phyloP scores from a whole-genome alignment of 2,797 vertebrate genomes.

The Salmo trutta region DNA sequence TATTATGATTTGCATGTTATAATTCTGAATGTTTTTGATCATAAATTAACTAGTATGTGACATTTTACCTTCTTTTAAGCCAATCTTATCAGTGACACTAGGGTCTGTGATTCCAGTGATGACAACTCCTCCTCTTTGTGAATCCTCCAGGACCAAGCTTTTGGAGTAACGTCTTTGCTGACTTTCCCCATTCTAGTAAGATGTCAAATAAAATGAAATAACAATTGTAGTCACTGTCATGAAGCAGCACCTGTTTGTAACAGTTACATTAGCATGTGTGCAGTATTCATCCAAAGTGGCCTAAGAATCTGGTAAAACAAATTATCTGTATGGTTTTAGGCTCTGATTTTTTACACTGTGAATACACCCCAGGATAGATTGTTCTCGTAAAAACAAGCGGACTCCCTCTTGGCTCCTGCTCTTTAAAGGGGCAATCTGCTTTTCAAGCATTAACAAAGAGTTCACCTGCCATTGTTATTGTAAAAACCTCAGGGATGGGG shows the following conservation, averaged over 20 bases:
- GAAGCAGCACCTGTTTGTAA: too few species aligned
- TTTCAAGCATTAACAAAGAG: too few species aligned
- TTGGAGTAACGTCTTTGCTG: constrained; percentile 47
- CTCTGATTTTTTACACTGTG: background rate
- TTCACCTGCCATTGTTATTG: too few species aligned
- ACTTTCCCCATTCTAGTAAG: constrained; percentile 51
- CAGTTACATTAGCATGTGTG: too few species aligned
- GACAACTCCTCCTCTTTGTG: constrained; percentile 52
- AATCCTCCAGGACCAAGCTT: constrained; percentile 54
- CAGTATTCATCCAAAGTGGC: too few species aligned
- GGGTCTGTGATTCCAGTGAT: constrained; percentile 53
- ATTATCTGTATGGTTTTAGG: background rate
- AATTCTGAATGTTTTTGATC: constrained; percentile 32
- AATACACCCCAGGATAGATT: background rate
- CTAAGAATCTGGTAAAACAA: too few species aligned
- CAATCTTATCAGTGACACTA: constrained; percentile 40
- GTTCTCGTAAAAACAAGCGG: too few species aligned
- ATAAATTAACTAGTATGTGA: background rate
- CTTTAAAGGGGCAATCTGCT: too few species aligned
- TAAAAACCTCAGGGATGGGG: too few species aligned
- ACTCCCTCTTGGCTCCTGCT: background rate
- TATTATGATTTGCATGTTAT: background rate
- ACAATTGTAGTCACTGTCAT: constrained; percentile 16
- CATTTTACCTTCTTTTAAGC: constrained; percentile 56
- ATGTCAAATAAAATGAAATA: constrained; percentile 22